Conservation (phyloP, 2,888 invertebrate genomes). For the Stenichneumon culpator region DNA sequence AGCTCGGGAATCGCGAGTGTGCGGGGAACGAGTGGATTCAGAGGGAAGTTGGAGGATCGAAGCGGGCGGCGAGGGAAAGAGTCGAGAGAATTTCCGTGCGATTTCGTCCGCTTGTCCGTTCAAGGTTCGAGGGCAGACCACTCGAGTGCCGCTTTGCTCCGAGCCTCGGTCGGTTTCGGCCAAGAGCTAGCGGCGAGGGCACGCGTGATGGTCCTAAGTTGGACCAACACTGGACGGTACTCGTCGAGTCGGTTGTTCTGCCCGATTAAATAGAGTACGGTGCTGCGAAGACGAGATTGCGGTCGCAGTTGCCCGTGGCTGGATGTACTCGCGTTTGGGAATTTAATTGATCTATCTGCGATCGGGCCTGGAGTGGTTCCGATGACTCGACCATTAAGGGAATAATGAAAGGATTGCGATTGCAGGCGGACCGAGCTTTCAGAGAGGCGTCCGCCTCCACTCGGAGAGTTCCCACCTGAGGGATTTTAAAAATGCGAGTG, state of each 20-base stretch:
- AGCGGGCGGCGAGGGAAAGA: constrained; percentile 37
- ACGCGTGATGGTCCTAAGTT: constrained; percentile 50
- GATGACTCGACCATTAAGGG: neutral
- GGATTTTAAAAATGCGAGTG: neutral
- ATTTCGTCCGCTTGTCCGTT: constrained; percentile 69
- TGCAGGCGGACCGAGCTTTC: neutral
- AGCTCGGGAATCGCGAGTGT: constrained; percentile 31
- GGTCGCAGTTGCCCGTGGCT: neutral
- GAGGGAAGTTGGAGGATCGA: constrained; percentile 51
- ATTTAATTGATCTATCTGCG: neutral
- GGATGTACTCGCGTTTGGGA: neutral
- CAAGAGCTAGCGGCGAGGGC: constrained; percentile 49
- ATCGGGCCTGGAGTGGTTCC: neutral
- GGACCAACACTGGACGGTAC: constrained; percentile 62
- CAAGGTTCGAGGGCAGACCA: constrained; percentile 69
- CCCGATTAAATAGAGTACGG: constrained; percentile 73
- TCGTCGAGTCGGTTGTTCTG: constrained; percentile 71
- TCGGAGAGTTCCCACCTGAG: neutral
- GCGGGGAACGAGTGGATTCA: constrained; percentile 46
- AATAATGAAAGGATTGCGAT: neutral
- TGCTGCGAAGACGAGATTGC: constrained; percentile 57
- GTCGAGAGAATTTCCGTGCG: constrained; percentile 71
- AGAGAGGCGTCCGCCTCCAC: neutral
- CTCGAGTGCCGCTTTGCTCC: constrained; percentile 62
- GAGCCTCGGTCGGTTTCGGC: constrained; percentile 49